These are phyloP conservation scores for Altica lythri DNA, from an alignment of 2,888 invertebrate species.

Conservation along the genomic window DNA sequence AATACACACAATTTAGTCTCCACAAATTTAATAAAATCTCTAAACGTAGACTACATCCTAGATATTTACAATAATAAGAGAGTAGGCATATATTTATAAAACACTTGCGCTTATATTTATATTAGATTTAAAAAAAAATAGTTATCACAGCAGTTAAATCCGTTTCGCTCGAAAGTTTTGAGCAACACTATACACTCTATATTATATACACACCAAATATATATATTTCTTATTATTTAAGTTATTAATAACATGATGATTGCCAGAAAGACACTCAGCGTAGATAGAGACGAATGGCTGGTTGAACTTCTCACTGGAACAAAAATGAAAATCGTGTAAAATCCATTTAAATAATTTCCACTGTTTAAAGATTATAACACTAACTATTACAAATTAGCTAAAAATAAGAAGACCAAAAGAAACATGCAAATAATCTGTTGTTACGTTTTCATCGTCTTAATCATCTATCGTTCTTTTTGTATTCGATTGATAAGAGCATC, in stretches of 20 bases:
- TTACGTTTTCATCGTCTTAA: no score
- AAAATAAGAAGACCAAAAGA: no score
- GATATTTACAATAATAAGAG: slow-evolving; percentile 15
- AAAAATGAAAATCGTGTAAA: slow-evolving; percentile 32
- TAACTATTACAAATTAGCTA: no score
- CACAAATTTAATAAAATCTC: slow-evolving; percentile 22
- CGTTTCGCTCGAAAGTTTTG: slow-evolving; percentile 10
- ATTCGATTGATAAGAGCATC: no score
- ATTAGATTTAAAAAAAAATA: slow-evolving; percentile 11
- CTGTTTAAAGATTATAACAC: not conserved
- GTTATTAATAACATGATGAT: slow-evolving; percentile 6
- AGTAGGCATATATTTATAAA: slow-evolving; percentile 1
- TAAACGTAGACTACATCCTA: slow-evolving; percentile 12
- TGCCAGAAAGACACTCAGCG: slow-evolving; percentile 19
- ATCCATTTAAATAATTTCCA: not conserved
- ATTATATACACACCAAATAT: no score
- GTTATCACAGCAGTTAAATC: slow-evolving; percentile 21
- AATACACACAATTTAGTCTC: not conserved
- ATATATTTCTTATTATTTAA: slow-evolving; percentile 3
- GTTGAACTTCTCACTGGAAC: slow-evolving; percentile 46
- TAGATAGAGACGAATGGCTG: slow-evolving; percentile 15
- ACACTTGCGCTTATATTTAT: slow-evolving; percentile 5
- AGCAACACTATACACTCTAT: slow-evolving; percentile 8
- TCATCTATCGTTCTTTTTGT: no score
- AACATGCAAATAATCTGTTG: no score